Evolutionary conservation across 92 coral and sea anemone species (phyloP).

Genomic region (Palythoa grandiflora): DNA sequence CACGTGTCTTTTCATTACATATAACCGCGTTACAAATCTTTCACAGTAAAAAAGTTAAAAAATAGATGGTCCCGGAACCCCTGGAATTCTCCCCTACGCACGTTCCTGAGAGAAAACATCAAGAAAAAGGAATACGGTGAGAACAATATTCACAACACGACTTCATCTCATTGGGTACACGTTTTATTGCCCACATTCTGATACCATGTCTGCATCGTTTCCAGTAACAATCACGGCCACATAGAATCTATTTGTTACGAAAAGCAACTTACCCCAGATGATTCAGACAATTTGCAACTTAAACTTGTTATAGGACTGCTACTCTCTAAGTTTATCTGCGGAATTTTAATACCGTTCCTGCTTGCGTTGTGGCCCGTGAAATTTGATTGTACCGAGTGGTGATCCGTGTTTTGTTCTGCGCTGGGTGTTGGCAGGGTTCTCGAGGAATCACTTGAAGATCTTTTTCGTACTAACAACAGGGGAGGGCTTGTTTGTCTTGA

Average conservation of each 20-base stretch:
- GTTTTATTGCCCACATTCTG: neutral
- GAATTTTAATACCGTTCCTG: neutral
- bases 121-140: no score
- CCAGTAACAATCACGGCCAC: neutral
- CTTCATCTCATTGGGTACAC: neutral
- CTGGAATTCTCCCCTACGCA: no score
- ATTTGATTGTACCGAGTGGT: neutral
- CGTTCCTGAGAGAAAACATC: no score
- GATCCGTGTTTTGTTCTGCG: slow-evolving; percentile 12
- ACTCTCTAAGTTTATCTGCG: neutral
- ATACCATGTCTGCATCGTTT: no score
- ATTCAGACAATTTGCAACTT: neutral
- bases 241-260: no score
- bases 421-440: neutral
- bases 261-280: neutral
- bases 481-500: neutral
- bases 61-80: no score
- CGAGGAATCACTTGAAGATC: neutral
- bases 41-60: no score
- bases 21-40: no score
- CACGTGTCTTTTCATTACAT: neutral
- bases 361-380: neutral
- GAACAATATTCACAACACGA: no score
- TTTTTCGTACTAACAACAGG: neutral
- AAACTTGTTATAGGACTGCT: neutral